Evolutionary conservation across 2,888 invertebrate genomes (phyloP), one percentile per base, ranked within the genome.

Genomic region (Mimas tiliae): DNA sequence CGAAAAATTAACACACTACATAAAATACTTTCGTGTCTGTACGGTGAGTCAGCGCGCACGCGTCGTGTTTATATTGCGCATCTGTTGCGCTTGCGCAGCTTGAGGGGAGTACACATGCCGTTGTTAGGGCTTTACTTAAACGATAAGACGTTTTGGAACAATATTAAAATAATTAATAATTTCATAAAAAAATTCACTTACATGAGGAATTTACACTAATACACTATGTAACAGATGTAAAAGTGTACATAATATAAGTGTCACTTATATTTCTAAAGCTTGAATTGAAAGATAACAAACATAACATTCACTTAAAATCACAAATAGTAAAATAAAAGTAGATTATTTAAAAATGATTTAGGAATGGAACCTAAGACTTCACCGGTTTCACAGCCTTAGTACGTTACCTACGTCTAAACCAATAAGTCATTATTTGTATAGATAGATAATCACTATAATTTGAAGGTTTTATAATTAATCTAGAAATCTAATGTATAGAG

Each of bases 1-100:
- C 27, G 4, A 27, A 27, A 27, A 27, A 27, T 27, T 27, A n/a
- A n/a, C 27, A 27, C 27, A 27, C 27, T 27, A 27, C 27, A 27
- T 27, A 27, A 27, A n/a, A 16, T 16, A 16, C 50, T 81, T 80
- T 70, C 72, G 78, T 69, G 68, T 11, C 66, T 74, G 81, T 83
- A 81, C 80, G 84, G 82, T 87, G 87, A 87, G 75, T 86, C 86
- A 86, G 76, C 76, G 70, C 73, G 82, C 86, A 81, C 85, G 83
- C 83, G 78, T 84, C 82, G 76, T 82, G 81, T 82, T 82, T 82
- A 82, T 78, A 74, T 80, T 81, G 74, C 77, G 76, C 86, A 87
- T 87, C 88, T 87, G 87, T 45, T 66, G 62, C 65, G 55, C 65
- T 48, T 48, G 65, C 55, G 65, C 65, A 65, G 58, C 58, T 19